Conservation (phyloP, 30 jellyfish, hydroid and myxozoan species). For the Turritopsis dohrnii region DNA sequence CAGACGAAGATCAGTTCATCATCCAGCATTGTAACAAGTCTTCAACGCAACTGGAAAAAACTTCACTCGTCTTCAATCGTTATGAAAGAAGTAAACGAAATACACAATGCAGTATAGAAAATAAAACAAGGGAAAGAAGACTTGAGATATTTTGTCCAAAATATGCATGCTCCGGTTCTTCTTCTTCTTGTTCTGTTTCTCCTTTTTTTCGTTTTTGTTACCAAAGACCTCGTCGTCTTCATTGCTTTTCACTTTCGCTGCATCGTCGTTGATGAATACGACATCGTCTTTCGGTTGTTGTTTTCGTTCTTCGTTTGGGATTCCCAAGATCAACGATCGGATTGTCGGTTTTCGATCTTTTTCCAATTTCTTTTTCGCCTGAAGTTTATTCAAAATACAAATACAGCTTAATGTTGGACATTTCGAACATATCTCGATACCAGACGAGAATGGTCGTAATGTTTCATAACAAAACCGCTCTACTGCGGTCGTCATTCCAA, state of each 20-base stretch:
- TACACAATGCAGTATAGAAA: background rate
- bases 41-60: too few relatives aligned
- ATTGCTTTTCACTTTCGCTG: background rate
- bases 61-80: too few relatives aligned
- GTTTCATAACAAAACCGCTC: too few relatives aligned
- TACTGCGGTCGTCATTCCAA: too few relatives aligned
- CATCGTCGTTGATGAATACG: background rate
- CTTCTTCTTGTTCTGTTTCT: background rate
- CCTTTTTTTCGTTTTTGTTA: background rate
- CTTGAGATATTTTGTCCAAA: background rate
- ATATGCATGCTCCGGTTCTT: background rate
- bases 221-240: background rate
- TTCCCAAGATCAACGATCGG: background rate
- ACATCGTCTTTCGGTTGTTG: background rate
- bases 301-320: background rate
- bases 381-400: background rate
- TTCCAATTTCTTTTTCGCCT: background rate
- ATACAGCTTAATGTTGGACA: too few relatives aligned
- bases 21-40: too few relatives aligned
- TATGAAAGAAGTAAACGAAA: background rate
- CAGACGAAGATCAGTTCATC: too few relatives aligned
- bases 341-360: background rate
- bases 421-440: too few relatives aligned
- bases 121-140: background rate
- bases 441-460: too few relatives aligned